Conservation (phyloP, 1,140 invertebrate genomes). For the Drosophila truncata region DNA sequence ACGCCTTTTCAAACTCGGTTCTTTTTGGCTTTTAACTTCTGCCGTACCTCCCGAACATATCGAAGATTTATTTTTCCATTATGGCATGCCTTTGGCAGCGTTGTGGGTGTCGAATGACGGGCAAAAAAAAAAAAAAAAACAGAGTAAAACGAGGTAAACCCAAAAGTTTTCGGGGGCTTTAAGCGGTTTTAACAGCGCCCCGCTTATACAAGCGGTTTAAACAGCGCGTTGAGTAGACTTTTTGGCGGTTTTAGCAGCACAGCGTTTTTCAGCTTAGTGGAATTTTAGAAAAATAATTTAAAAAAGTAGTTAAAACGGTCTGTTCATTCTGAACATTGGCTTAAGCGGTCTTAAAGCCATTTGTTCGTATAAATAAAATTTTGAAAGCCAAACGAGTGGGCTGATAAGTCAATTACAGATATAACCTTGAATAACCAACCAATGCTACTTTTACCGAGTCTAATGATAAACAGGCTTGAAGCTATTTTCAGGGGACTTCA, state of each 20-base stretch:
- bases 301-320: constrained; percentile 23
- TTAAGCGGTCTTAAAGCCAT: constrained; percentile 26
- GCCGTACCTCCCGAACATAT: constrained; percentile 44
- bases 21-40: constrained; percentile 58
- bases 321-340: constrained; percentile 1
- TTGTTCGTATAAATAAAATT: constrained; percentile 2
- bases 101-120: constrained; percentile 78
- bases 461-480: constrained; percentile 9
- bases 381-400: constrained; percentile 28
- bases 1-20: constrained; percentile 78
- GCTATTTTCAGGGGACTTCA: not conserved
- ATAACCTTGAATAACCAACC: constrained; percentile 29
- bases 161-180: constrained; percentile 33
- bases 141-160: constrained; percentile 28
- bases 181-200: constrained; percentile 37
- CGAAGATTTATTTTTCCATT: constrained; percentile 82
- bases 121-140: constrained; percentile 43
- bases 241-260: constrained; percentile 41
- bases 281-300: constrained; percentile 16
- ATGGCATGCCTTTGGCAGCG: constrained; percentile 71
- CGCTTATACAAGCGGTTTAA: constrained; percentile 18
- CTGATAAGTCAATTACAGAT: constrained; percentile 50
- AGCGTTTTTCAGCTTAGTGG: constrained; percentile 22
- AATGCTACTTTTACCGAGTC: constrained; percentile 25
- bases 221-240: constrained; percentile 32